Evolutionary conservation across 2,113 vertebrate genomes (phyloP), one percentile per base, ranked within the genome.

Genomic region (Hyla sarda): DNA sequence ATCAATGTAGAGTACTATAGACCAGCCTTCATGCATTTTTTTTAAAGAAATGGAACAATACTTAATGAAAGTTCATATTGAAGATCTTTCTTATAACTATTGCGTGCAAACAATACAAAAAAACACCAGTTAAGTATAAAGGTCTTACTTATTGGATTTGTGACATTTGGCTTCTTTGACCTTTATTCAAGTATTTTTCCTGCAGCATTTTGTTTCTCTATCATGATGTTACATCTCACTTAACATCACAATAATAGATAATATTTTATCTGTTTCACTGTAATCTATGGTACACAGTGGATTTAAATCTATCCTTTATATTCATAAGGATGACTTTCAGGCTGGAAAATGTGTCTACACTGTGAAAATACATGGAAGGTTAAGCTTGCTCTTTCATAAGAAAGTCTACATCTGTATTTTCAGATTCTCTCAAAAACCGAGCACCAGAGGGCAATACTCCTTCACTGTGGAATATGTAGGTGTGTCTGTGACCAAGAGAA

Each of bases 401-500:
- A 41, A 81, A 45, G 28, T 30, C n/a, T 25, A 45, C 54, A 60
- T 54, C 23, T 41, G 60, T 34, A 23, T 62, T 81, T 82, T 82
- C 48, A 65, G 65, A 56, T 72, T 72, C 76, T 34, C 75, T 79
- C 83, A 85, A 48, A 77, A 71, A 85, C 56, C 62, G 84, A 85
- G 77, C 85, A 87, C 85, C 85, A 87, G 85, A 87, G 85, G 85
- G 85, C 85, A 87, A 74, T 81, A 72, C 85, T 74, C 78, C 85
- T 87, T 87, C 85, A 82, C 77, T 62, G 34, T 87, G 85, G 77
- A 82, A 81, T 50, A 50, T 62, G 52, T 87, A 87, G 85, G 85
- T 82, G 85, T 87, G 85, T 86, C 85, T 86, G 77, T 69, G 23
- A 82, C 78, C 85, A 82, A 74, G 52, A 74, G 78, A 86, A 87